Evolutionary conservation across 2,888 invertebrate species (phyloP), one percentile per base, ranked within the genome.

Genomic region (Apoda limacodes): DNA sequence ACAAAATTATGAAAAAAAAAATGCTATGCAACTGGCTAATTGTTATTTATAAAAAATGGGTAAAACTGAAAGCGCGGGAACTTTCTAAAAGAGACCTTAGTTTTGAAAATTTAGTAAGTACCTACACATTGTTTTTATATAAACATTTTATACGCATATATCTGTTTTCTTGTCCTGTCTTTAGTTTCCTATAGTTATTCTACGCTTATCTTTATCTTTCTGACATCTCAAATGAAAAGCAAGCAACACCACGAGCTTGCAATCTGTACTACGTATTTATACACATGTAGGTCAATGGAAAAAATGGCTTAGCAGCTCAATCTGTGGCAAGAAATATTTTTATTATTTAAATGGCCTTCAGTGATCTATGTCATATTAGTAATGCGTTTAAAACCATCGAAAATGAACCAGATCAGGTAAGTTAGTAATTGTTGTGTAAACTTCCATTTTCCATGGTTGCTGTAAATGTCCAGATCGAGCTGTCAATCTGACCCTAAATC

Each of bases 211-310:
- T 37, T 44, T 44, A 34, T 29, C 30, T 30, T 34, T 33, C 32
- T 35, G 23, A 37, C 45, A 47, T 41, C 35, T 37, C 44, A 30
- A 41, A 39, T 30, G n/a, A 44, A 34, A 48, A 50, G 48, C 55
- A 69, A 75, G 76, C 76, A 75, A 76, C 76, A 76, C 76, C 54
- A 63, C n/a, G n/a, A n/a, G n/a, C n/a, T 47, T 50, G 50, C 56
- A 52, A 65, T 61, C 60, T 64, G 49, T 51, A 70, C 61, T 60
- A 66, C 65, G 70, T 69, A 74, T 71, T 65, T 75, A 69, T 74
- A 74, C 72, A 76, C 74, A 76, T 80, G 76, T 78, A 80, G 80
- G 76, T 78, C 78, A 76, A 67, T 75, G 75, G n/a, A 72, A 80
- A 80, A 81, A 78, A 68, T 81, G 81, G 81, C 78, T 72, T 78